phyloP scores from a whole-genome alignment of 2,113 vertebrate species.

The Scomber japonicus region DNA sequence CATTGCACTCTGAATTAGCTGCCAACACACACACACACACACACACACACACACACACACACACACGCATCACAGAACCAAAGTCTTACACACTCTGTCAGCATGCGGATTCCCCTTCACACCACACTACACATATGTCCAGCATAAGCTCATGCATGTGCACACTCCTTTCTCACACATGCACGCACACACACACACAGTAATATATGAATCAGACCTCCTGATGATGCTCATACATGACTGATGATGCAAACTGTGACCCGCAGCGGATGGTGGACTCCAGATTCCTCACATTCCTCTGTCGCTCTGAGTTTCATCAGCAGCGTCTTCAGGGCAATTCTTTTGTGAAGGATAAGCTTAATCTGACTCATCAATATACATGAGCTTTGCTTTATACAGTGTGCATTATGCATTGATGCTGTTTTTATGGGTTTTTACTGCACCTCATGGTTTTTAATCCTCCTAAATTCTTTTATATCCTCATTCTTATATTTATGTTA shows the following conservation, averaged over 20 bases:
- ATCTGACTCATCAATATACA: not conserved
- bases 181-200: not conserved
- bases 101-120: not conserved
- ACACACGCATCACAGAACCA: not conserved
- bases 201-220: not conserved
- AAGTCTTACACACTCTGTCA: not conserved
- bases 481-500: too few species aligned
- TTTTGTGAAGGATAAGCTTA: not conserved
- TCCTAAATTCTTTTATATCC: too few species aligned
- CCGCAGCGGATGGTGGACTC: conserved; percentile 8
- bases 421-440: too few species aligned
- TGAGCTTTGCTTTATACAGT: not conserved
- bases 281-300: not conserved
- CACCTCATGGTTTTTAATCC: too few species aligned
- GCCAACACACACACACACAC: not conserved
- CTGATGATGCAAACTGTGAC: conserved; percentile 15
- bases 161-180: not conserved
- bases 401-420: too few species aligned
- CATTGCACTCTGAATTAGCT: not conserved
- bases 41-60: not conserved
- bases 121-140: not conserved
- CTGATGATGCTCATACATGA: conserved; percentile 1
- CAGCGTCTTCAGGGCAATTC: too few species aligned
- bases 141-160: too few species aligned
- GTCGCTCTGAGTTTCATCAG: too few species aligned